These are phyloP conservation scores for Corythoichthys haematopterus DNA, from an alignment of 2,113 vertebrate species.

Conservation along the genomic window DNA sequence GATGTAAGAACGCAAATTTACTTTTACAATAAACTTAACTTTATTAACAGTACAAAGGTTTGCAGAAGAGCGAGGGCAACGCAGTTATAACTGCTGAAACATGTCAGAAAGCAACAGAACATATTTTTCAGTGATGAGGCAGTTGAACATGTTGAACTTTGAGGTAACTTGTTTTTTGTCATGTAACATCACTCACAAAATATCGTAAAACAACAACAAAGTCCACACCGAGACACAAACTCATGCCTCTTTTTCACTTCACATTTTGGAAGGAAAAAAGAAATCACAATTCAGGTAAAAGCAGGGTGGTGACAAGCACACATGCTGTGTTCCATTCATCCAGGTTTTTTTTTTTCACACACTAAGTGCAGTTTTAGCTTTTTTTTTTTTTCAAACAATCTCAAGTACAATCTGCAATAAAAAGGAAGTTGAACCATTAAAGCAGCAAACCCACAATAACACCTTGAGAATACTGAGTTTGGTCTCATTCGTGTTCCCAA, in stretches of 20 bases:
- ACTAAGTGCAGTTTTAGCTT: conserved; percentile 69
- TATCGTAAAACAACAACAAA: conserved; percentile 68
- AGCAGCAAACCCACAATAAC: conserved; percentile 71
- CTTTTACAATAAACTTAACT: conserved; percentile 74
- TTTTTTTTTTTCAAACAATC: conserved; percentile 49
- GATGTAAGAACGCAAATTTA: conserved; percentile 18
- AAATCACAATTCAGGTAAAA: conserved; percentile 72
- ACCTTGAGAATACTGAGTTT: conserved; percentile 74
- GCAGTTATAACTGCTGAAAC: conserved; percentile 69
- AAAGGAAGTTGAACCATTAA: conserved; percentile 60
- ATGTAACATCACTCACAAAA: conserved; percentile 74
- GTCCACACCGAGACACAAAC: conserved; percentile 65
- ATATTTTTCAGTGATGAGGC: conserved; percentile 74
- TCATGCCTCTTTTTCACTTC: conserved; percentile 66
- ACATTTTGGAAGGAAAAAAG: conserved; percentile 66
- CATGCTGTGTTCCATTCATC: conserved; percentile 70
- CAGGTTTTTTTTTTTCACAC: conserved; percentile 55
- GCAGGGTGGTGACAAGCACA: conserved; percentile 69
- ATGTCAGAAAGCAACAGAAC: conserved; percentile 71
- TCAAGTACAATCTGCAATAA: conserved; percentile 69
- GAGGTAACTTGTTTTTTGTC: conserved; percentile 78
- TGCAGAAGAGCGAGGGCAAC: conserved; percentile 71
- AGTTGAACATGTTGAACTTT: conserved; percentile 76
- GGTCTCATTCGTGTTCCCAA: conserved; percentile 68
- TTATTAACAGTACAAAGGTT: conserved; percentile 79